Evolutionary conservation across 2,113 vertebrate species (phyloP).

Genomic region (Callocephalon fimbriatum): DNA sequence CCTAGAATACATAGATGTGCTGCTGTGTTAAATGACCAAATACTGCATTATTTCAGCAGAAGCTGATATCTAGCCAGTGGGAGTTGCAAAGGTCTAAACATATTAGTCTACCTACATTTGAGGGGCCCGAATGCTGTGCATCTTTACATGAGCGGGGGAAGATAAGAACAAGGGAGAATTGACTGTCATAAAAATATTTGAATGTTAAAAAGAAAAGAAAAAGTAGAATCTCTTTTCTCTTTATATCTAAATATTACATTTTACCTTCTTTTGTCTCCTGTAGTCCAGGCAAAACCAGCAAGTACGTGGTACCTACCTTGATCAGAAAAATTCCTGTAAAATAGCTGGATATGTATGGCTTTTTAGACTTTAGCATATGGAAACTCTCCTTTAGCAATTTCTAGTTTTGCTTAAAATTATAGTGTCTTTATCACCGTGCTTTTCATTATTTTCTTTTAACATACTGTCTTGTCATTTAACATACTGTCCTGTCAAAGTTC

Average conservation of each 20-base stretch:
- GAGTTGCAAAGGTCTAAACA: not conserved
- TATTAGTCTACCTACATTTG: not conserved
- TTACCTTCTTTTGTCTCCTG: slow-evolving; percentile 14
- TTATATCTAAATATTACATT: not conserved
- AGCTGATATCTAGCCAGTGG: not conserved
- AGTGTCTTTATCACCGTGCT: not conserved
- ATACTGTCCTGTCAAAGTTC: not conserved
- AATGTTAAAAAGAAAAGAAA: not conserved
- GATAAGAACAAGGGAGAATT: not conserved
- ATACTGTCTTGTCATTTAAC: not conserved
- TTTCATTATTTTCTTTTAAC: slow-evolving; percentile 25
- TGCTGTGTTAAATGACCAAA: not conserved
- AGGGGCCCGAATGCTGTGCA: not conserved
- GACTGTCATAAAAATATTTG: not conserved
- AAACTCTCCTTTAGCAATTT: not conserved
- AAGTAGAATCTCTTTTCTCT: not conserved
- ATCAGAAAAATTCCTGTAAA: slow-evolving; percentile 32
- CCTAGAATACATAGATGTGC: not conserved
- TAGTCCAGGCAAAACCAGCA: slow-evolving; percentile 59
- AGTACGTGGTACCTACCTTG: slow-evolving; percentile 40
- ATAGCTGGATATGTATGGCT: not conserved
- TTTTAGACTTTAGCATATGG: not conserved
- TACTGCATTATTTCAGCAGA: not conserved
- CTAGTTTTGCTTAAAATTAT: not conserved
- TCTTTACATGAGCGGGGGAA: not conserved